Evolutionary conservation across 2,888 invertebrate species (phyloP).

Genomic region (Gymnoscelis rufifasciata): DNA sequence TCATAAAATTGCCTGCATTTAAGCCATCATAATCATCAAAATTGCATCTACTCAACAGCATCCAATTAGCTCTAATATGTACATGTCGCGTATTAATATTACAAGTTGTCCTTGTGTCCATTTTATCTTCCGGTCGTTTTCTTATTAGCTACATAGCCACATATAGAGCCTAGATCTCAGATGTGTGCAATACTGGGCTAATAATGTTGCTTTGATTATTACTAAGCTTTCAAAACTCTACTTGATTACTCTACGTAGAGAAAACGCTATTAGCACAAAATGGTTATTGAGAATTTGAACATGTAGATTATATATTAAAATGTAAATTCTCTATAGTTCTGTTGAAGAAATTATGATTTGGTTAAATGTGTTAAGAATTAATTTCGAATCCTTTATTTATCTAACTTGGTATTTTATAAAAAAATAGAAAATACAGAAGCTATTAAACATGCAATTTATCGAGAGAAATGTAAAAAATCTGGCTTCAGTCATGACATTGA

Average conservation of each 20-base stretch:
- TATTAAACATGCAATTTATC: not conserved
- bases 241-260: too few species aligned
- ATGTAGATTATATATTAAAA: too few species aligned
- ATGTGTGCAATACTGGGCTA: constrained; percentile 2
- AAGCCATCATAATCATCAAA: constrained; percentile 2
- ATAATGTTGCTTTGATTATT: constrained; percentile 3
- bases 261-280: too few species aligned
- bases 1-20: not conserved
- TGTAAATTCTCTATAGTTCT: too few species aligned
- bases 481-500: constrained; percentile 42
- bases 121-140: constrained; percentile 31
- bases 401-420: too few species aligned
- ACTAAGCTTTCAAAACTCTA: not conserved
- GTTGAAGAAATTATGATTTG: too few species aligned
- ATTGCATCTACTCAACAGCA: constrained; percentile 8
- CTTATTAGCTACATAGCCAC: constrained; percentile 25
- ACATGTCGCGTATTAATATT: constrained; percentile 25
- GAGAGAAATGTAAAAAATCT: not conserved
- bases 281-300: too few species aligned
- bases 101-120: constrained; percentile 32
- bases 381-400: too few species aligned
- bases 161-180: constrained; percentile 2
- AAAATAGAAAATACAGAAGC: not conserved
- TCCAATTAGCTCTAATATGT: constrained; percentile 21
- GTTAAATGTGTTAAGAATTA: too few species aligned